Conservation (phyloP, 2,888 invertebrate genomes). For the Chaetogeoica ovagalla region DNA sequence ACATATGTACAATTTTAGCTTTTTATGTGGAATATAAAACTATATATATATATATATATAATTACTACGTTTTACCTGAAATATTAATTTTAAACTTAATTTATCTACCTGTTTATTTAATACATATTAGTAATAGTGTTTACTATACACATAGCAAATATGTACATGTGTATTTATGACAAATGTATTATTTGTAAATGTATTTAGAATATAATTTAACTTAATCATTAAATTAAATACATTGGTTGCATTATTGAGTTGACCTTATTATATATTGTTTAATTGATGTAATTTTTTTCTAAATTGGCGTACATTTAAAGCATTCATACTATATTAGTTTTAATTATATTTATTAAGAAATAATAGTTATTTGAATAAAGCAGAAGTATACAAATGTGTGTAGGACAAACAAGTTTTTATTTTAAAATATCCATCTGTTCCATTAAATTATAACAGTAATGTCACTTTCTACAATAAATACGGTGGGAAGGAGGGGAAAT, state of each 20-base stretch:
- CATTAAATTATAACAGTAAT: no score
- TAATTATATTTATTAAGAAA: background rate
- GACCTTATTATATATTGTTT: background rate
- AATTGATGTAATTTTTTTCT: constrained; percentile 5
- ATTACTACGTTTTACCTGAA: background rate
- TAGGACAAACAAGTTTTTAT: no score
- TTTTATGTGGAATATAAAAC: no score
- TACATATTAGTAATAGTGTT: background rate
- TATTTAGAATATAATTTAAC: background rate
- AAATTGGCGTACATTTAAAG: background rate
- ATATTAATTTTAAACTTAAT: background rate
- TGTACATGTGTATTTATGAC: no score
- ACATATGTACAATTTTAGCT: background rate
- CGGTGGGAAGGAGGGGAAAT: no score
- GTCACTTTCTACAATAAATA: no score
- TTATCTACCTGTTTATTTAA: background rate
- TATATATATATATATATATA: background rate
- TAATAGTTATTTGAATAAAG: no score
- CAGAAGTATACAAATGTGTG: no score
- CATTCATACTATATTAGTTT: background rate
- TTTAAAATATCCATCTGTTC: no score
- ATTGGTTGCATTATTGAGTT: background rate
- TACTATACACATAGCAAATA: background rate
- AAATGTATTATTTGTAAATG: background rate
- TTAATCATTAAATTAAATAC: background rate